Percentiles rank a stretch among this genome's conserved stretches.
Evolutionary conservation across 2,797 vertebrate species (phyloP).

Genomic region (Halcyon badia): DNA sequence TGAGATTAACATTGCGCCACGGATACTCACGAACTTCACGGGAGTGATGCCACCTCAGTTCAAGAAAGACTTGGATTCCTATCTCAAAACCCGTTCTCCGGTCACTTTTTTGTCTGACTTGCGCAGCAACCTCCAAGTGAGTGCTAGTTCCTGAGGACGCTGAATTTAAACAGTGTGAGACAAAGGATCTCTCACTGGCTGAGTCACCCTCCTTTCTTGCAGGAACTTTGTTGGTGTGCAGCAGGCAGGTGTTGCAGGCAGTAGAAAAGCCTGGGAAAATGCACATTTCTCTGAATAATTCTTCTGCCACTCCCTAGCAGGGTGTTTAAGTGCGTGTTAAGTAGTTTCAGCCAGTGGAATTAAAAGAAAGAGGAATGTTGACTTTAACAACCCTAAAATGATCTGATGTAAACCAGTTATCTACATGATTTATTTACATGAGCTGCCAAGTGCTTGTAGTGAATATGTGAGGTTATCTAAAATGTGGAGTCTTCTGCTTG

Average conservation of each 20-base stretch:
- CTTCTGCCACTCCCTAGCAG: background rate
- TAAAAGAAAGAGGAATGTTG: background rate
- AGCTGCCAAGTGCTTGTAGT: background rate
- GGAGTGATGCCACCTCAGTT: slow-evolving; percentile 99
- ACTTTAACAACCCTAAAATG: background rate
- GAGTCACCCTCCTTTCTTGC: background rate
- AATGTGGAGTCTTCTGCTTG: background rate
- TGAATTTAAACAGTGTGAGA: background rate
- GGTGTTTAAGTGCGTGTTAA: background rate
- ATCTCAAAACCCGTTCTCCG: slow-evolving; percentile 97
- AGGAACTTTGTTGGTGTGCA: background rate
- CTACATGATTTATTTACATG: background rate
- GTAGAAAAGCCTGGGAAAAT: background rate
- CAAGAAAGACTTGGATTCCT: slow-evolving; percentile 99
- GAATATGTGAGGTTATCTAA: background rate
- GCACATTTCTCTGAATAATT: background rate
- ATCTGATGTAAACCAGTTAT: background rate
- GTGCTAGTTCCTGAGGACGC: background rate
- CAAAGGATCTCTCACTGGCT: background rate
- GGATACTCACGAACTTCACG: slow-evolving; percentile 99
- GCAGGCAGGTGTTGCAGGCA: background rate
- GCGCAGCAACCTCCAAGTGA: slow-evolving; percentile 97
- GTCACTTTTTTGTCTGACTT: slow-evolving; percentile 98
- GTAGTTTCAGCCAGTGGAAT: background rate
- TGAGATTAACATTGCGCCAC: slow-evolving; percentile 98